Percentiles rank a stretch among this genome's conserved stretches.
phyloP scores from a whole-genome alignment of 2,888 invertebrate genomes.

The Spisula solida region DNA sequence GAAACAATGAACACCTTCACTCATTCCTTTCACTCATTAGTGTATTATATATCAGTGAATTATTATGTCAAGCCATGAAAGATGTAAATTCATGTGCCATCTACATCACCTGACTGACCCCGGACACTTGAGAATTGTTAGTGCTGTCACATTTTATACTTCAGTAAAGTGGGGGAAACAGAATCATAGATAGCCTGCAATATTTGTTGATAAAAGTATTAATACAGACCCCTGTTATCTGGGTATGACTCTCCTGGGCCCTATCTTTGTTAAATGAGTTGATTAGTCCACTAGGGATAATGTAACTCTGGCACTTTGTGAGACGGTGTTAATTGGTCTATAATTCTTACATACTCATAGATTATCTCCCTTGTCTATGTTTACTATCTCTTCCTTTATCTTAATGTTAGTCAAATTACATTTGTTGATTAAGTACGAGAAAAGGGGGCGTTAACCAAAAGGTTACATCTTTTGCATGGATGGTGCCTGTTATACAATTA shows the following conservation, averaged over 20 bases:
- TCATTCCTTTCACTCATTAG: background rate
- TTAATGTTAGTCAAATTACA: constrained; percentile 46
- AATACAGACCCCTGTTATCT: background rate
- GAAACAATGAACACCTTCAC: too few relatives aligned
- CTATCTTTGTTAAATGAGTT: constrained; percentile 10
- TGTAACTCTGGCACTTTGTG: background rate
- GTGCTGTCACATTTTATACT: background rate
- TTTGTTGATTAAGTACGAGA: constrained; percentile 11
- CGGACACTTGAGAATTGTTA: background rate
- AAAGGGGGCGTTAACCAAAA: constrained; percentile 37
- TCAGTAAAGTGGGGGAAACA: background rate
- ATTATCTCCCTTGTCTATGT: background rate
- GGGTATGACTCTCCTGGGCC: background rate
- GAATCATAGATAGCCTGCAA: background rate
- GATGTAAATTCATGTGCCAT: background rate
- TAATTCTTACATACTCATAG: background rate
- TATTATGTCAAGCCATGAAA: background rate
- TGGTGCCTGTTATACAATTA: background rate
- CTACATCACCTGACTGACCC: background rate
- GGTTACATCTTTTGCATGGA: constrained; percentile 30
- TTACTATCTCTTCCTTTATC: constrained; percentile 35
- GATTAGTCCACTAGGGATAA: constrained; percentile 22
- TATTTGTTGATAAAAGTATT: background rate
- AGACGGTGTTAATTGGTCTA: constrained; percentile 20
- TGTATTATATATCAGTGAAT: background rate